Evolutionary conservation across 2,888 invertebrate species (phyloP).

Genomic region (Tachina fera): DNA sequence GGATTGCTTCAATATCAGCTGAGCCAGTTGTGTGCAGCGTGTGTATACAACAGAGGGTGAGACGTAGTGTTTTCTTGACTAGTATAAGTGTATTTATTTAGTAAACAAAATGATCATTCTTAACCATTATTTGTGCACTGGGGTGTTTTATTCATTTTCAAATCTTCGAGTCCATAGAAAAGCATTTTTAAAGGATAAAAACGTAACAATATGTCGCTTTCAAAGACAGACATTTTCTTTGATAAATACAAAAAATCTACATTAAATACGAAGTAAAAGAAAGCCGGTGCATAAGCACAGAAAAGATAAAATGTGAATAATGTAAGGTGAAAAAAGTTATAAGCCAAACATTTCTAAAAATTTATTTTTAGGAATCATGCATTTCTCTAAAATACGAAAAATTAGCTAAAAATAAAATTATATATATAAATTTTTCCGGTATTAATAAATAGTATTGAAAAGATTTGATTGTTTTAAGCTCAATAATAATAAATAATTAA

Average conservation of each 20-base stretch:
- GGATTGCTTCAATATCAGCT: too few relatives aligned
- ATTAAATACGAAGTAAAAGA: conserved; percentile 48
- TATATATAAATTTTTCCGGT: conserved; percentile 2
- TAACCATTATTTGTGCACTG: too few relatives aligned
- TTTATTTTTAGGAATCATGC: conserved; percentile 50
- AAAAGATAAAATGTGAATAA: conserved; percentile 44
- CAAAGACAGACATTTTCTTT: conserved; percentile 62
- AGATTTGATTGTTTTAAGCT: conserved; percentile 75
- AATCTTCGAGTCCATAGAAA: too few relatives aligned
- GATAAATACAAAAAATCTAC: conserved; percentile 54
- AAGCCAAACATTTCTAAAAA: conserved; percentile 31
- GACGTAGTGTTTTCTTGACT: too few relatives aligned
- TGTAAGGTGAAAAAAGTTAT: conserved; percentile 30
- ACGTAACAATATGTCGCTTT: conserved; percentile 20
- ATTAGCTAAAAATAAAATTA: not conserved
- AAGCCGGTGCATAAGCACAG: conserved; percentile 52
- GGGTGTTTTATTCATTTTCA: too few relatives aligned
- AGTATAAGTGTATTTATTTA: too few relatives aligned
- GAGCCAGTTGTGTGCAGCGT: too few relatives aligned
- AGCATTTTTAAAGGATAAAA: too few relatives aligned
- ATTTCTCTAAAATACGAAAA: conserved; percentile 54
- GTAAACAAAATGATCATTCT: too few relatives aligned
- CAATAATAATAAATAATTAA: conserved; percentile 66
- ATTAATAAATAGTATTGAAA: conserved; percentile 10
- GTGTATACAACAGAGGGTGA: too few relatives aligned